Base-by-base conservation (phyloP, 2,888 invertebrate genomes). In the Tetranychus piercei region DNA sequence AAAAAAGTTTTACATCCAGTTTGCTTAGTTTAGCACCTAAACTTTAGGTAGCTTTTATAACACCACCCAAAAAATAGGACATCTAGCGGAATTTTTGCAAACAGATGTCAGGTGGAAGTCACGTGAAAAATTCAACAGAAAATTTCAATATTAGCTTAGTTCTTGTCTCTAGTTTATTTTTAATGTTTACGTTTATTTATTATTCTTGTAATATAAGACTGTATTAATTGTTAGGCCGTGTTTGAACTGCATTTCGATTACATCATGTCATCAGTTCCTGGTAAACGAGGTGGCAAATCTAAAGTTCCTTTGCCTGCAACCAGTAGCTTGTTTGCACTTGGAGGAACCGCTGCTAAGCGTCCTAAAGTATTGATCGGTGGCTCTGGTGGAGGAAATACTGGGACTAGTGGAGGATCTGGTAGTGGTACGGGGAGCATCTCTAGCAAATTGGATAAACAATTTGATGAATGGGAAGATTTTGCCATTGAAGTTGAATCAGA, bases 271-370 rank as follows among this genome's bases (percentile, higher is more conserved):
- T 55, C 55, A 15, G 55, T 55, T 55, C 55, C 55, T 55, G 55
- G 55, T 55, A 71, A 71, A 45, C 20, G 71, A 23, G 71, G 71
- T 44, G 44, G 44, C 18, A 71, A 71, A 71, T 71, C 71, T 9
- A 71, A 71, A 11, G 71, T 34, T 23, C 71, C 43, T 20, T 20
- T 71, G 11, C 71, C 71, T n/a, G 44, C 71, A 20, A 45, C 43
- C 44, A 43, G 34, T 20, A 34, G 69, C 1, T 18, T 71, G 20
- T 71, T 71, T 43, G 71, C 71, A 15, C n/a, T 71, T 5, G 71
- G 71, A n/a, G 44, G 20, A 34, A 44, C 43, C 22, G 69, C 11
- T 20, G 69, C 34, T 69, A 69, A 69, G 22, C n/a, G 69, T n/a
- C 69, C 69, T 5, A 69, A 69, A 69, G 69, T 69, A 23, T 69